Evolutionary conservation across 2,113 vertebrate species (phyloP).

Genomic region (Crotophaga sulcirostris): DNA sequence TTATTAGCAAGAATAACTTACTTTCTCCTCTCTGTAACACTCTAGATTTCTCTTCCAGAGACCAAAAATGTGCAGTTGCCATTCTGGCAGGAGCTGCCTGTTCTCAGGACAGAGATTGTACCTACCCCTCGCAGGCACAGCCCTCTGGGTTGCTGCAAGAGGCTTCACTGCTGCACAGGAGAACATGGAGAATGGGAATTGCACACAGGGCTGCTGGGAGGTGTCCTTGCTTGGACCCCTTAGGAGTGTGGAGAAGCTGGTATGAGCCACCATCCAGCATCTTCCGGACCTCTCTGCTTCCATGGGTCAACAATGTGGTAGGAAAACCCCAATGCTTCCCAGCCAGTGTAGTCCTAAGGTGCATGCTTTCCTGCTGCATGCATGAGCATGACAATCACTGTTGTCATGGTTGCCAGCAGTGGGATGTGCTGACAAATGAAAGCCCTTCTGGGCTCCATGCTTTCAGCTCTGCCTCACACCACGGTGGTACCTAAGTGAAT

Average conservation of each 20-base stretch:
- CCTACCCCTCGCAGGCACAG: rapidly evolving
- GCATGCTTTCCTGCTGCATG: rapidly evolving
- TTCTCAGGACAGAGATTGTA: no score
- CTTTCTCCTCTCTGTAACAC: not conserved
- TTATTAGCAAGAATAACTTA: not conserved
- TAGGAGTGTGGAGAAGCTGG: no score
- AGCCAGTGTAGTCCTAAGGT: no score
- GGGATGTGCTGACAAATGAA: no score
- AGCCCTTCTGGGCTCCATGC: not conserved
- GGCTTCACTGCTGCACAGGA: no score
- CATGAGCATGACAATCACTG: rapidly evolving
- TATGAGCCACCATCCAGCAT: rapidly evolving
- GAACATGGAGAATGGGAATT: no score
- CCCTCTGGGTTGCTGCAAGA: rapidly evolving
- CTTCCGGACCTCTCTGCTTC: rapidly evolving
- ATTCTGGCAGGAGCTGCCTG: not conserved
- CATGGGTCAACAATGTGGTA: rapidly evolving
- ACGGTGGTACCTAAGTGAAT: rapidly evolving
- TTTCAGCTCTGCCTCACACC: no score
- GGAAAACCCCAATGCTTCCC: not conserved
- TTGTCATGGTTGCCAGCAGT: not conserved
- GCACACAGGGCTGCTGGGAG: not conserved
- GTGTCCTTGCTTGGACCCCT: no score
- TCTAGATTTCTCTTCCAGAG: not conserved
- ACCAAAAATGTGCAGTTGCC: not conserved